Evolutionary conservation across 2,113 vertebrate species (phyloP), one percentile per base, ranked within the genome.

Genomic region (Candoia aspera): DNA sequence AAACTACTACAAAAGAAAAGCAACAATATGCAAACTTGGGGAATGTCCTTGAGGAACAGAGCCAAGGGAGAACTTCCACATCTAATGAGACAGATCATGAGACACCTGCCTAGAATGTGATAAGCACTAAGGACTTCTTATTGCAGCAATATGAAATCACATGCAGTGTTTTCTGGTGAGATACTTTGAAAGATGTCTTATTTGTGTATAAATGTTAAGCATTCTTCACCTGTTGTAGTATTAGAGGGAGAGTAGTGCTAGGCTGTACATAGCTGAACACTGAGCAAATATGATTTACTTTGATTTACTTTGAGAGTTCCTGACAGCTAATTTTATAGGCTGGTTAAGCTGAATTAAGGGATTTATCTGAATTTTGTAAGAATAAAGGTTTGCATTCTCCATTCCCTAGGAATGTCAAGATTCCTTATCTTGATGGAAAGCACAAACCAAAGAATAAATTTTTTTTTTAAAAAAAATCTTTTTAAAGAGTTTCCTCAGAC

Each of bases 311-410:
- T 37, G 21, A 60, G 86, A 59, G 26, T 87, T 87, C 13, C 13
- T 87, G 86, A 37, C 55, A 87, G 86, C 86, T 87, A 87, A 87
- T 58, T 87, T 33, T 58, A 58, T 37, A 87, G 55, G 55, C 17
- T 87, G 54, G 55, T 58, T 87, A 87, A 57, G 55, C 33, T 23
- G 17, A 57, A 33, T 87, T 42, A 42, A 60, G 23, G 19, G 37
- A 60, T 88, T 88, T 88, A 60, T 60, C 86, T 88, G 37, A 53
- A 3, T 24, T 60, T 60, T 37, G 54, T 57, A 58, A 33, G 29
- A 58, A 87, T 87, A 60, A 59, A 88, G 37, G 33, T 59, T 1
- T 46, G 23, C 46, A 21, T 60, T n/a, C 21, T 88, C 21, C 10
- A 42, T 57, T 88, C 54, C 37, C 37, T 60, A 46, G 86, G 21